Evolutionary conservation across 2,797 vertebrate genomes (phyloP), one percentile per base, ranked within the genome.

Genomic region (Falco cherrug): DNA sequence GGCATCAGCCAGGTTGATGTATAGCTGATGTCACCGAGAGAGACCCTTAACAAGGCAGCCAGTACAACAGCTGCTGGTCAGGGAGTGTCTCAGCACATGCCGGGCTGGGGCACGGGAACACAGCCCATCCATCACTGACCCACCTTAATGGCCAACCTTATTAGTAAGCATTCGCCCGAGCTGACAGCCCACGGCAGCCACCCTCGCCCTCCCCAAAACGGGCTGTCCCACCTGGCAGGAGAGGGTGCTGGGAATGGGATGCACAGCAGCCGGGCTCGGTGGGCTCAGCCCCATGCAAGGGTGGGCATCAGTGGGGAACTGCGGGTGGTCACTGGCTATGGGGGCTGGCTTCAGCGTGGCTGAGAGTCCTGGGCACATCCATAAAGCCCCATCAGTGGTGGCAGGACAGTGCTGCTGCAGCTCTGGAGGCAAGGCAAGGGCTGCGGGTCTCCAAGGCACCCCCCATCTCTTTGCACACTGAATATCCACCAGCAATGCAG

Each of bases 31-130:
- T 98, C 98, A 98, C 97, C 87, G 76, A 87, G 96, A 68, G 96
- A 96, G 97, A 97, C 98, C 98, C 98, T 98, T 98, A 98, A 98
- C 98, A 98, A 98, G 98, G 97, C 96, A 94, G 96, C 91, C 93
- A 95, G 96, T 87, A 91, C 94, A 93, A 84, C 98, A 97, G 97
- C 97, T 98, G 98, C 97, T 97, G 97, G 97, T 96, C 98, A 97
- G 96, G 96, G 97, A 97, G 95, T 89, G 97, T 70, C 95, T 94
- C 90, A 82, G 95, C 96, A 96, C 97, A 97, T 91, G 93, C 97
- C 95, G 85, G 96, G 97, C 97, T 92, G 95, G 96, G 96, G 84
- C 90, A 96, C 39, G 39, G 75, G 70, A 82, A 83, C 96, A 70
- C 65, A 89, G 69, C 91, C 90, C 97, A 98, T 98, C 98, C 97